These are phyloP conservation scores for Phyto melanocephala DNA, from an alignment of 2,888 invertebrate species.

Conservation along the genomic window DNA sequence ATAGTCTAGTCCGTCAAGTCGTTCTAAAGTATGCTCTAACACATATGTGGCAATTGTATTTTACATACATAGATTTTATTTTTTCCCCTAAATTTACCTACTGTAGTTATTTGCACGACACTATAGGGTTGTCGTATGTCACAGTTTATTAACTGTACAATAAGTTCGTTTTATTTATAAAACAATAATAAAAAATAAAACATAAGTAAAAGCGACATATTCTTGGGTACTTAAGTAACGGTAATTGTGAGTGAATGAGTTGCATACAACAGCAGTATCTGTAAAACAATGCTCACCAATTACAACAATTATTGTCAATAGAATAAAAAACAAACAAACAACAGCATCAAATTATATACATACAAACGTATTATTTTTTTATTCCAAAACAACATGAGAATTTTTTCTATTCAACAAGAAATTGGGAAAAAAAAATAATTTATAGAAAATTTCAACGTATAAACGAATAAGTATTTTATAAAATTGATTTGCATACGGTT, in stretches of 20 bases:
- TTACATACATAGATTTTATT: too few relatives aligned
- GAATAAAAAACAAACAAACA: slow-evolving; percentile 8
- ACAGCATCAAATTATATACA: not conserved
- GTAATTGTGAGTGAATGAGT: slow-evolving; percentile 26
- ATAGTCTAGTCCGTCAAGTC: too few relatives aligned
- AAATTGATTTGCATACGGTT: slow-evolving; percentile 45
- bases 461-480: not conserved
- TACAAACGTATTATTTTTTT: not conserved
- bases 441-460: not conserved
- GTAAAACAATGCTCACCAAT: slow-evolving; percentile 33
- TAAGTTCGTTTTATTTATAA: slow-evolving; percentile 28
- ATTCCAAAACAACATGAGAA: slow-evolving; percentile 33
- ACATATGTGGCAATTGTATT: too few relatives aligned
- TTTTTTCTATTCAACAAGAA: slow-evolving; percentile 8
- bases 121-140: not conserved
- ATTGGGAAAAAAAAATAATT: not conserved
- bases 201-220: not conserved
- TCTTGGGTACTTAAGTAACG: slow-evolving; percentile 10
- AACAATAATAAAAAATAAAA: not conserved
- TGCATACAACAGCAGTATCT: slow-evolving; percentile 20
- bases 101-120: too few relatives aligned
- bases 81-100: too few relatives aligned
- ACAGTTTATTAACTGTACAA: slow-evolving; percentile 30
- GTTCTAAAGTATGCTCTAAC: too few relatives aligned
- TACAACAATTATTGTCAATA: slow-evolving; percentile 44